Percentiles rank a stretch among this genome's conserved stretches.
Conservation (phyloP, 2,888 invertebrate genomes). For the Clanis bilineata region DNA sequence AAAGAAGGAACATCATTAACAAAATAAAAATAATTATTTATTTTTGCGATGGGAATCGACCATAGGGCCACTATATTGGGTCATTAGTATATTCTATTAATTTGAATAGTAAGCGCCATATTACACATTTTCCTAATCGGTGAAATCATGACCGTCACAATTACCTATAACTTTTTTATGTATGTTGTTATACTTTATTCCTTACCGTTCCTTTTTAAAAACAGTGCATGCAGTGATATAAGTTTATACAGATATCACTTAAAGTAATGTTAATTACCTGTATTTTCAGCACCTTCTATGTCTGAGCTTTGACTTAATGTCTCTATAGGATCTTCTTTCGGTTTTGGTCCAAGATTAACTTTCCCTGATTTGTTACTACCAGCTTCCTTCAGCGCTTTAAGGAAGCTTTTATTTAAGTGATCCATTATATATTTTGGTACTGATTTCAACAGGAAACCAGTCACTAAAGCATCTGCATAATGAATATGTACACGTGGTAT, state of each 20-base stretch:
- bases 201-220: background rate
- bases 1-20: background rate
- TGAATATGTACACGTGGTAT: slow-evolving; percentile 21
- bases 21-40: too few relatives aligned
- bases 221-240: too few relatives aligned
- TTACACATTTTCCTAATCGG: too few relatives aligned
- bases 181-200: too few relatives aligned
- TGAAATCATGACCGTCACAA: background rate
- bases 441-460: slow-evolving; percentile 41
- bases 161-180: background rate
- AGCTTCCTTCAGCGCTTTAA: background rate
- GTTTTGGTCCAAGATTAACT: background rate
- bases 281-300: background rate
- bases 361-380: background rate
- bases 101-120: too few relatives aligned
- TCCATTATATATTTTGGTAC: slow-evolving; percentile 38
- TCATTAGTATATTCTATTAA: too few relatives aligned
- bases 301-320: background rate
- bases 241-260: too few relatives aligned
- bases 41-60: too few relatives aligned
- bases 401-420: background rate
- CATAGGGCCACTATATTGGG: too few relatives aligned
- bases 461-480: slow-evolving; percentile 33
- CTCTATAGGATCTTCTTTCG: background rate
- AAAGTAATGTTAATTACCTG: background rate